Evolutionary conservation across 1,140 invertebrate genomes (phyloP).

Genomic region (Colletes latitarsis): DNA sequence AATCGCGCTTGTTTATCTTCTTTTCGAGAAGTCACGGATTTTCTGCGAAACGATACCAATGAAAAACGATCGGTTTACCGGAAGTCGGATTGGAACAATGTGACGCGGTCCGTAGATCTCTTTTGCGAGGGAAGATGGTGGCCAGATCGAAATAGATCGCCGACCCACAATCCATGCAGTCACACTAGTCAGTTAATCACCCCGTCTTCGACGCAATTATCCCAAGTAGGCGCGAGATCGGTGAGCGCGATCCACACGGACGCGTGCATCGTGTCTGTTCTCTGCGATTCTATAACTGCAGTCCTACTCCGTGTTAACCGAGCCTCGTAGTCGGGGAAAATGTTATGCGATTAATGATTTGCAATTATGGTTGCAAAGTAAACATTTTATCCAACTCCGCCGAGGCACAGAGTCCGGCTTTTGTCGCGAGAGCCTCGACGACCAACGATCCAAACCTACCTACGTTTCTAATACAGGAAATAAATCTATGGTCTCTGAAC

Average conservation of each 20-base stretch:
- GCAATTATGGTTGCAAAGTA: too few species aligned
- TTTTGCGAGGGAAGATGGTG: constrained; percentile 56
- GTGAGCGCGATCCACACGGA: constrained; percentile 64
- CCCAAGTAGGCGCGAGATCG: constrained; percentile 74
- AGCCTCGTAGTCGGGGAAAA: too few species aligned
- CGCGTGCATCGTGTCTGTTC: constrained; percentile 57
- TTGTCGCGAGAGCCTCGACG: too few species aligned
- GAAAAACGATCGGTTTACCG: neutral
- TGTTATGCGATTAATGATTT: too few species aligned
- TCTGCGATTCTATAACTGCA: constrained; percentile 48
- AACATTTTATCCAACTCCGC: too few species aligned
- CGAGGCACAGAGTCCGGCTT: too few species aligned
- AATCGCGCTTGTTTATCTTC: neutral
- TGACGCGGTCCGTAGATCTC: neutral
- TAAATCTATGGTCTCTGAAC: too few species aligned
- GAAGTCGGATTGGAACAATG: constrained; percentile 25
- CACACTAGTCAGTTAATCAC: constrained; percentile 71
- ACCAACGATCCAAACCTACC: too few species aligned
- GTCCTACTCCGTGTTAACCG: neutral
- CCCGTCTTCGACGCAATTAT: constrained; percentile 78
- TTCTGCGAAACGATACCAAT: neutral
- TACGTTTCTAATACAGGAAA: too few species aligned
- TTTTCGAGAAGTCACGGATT: neutral
- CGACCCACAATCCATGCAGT: constrained; percentile 67
- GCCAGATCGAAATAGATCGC: constrained; percentile 74